These are phyloP conservation scores for Lagorchestes hirsutus DNA, from an alignment of 2,797 vertebrate genomes.

Conservation along the genomic window DNA sequence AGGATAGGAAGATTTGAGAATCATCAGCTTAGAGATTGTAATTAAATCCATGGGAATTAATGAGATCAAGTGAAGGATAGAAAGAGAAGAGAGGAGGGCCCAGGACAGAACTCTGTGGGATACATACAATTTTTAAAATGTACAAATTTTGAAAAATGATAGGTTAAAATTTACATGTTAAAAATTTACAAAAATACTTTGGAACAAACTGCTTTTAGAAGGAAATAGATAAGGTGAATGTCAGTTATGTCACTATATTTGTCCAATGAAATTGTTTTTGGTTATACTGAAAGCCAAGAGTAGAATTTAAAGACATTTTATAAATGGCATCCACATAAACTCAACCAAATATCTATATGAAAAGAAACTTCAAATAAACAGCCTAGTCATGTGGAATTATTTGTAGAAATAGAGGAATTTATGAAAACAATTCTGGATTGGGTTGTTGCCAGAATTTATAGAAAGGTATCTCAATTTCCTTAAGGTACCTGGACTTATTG, in stretches of 20 bases:
- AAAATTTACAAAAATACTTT: too few species aligned
- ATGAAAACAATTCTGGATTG: neutral
- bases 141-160: too few species aligned
- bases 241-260: neutral
- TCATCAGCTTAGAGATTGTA: neutral
- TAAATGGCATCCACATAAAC: neutral
- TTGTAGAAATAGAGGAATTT: neutral
- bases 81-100: neutral
- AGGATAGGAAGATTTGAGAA: neutral
- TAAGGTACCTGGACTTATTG: neutral
- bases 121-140: neutral
- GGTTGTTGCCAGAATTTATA: neutral
- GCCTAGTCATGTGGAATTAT: neutral
- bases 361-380: neutral
- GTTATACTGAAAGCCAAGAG: neutral
- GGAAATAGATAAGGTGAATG: neutral
- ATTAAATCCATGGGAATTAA: neutral
- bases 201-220: too few species aligned
- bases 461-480: neutral
- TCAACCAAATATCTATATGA: neutral
- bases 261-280: neutral
- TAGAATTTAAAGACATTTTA: neutral
- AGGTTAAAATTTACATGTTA: too few species aligned
- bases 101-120: neutral
- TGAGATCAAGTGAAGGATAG: neutral